phyloP scores from a whole-genome alignment of 2,888 invertebrate genomes.

The Chrysodeixis includens region DNA sequence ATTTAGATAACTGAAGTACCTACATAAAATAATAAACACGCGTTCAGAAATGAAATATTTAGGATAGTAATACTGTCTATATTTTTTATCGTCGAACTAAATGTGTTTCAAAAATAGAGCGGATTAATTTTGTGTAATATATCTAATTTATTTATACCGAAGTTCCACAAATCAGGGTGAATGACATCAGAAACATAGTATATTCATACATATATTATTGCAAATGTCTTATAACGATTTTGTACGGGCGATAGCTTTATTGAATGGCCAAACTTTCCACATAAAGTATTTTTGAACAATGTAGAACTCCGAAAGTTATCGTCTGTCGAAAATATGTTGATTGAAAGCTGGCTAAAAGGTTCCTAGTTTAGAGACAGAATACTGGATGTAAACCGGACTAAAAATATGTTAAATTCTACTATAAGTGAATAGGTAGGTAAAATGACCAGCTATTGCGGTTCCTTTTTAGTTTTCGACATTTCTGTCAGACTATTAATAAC shows the following conservation, averaged over 20 bases:
- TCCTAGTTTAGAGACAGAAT: no score
- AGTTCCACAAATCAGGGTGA: slow-evolving; percentile 48
- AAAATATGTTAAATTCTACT: no score
- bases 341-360: not conserved
- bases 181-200: slow-evolving; percentile 36
- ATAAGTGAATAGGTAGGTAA: no score
- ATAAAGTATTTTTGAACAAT: not conserved
- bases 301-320: not conserved
- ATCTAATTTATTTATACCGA: slow-evolving; percentile 14
- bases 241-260: not conserved
- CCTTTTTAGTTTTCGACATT: not conserved
- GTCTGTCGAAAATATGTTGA: not conserved
- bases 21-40: slow-evolving; percentile 27
- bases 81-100: slow-evolving; percentile 19
- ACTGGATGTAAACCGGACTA: no score
- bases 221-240: slow-evolving; percentile 16
- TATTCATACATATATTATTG: slow-evolving; percentile 18
- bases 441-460: no score
- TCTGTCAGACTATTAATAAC: not conserved
- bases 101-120: slow-evolving; percentile 24
- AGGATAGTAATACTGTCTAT: slow-evolving; percentile 19
- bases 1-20: slow-evolving; percentile 34
- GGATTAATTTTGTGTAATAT: slow-evolving; percentile 18
- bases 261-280: not conserved
- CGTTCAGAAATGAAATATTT: slow-evolving; percentile 24